Evolutionary conservation across 2,888 invertebrate species (phyloP).

Genomic region (Endotricha flammealis): DNA sequence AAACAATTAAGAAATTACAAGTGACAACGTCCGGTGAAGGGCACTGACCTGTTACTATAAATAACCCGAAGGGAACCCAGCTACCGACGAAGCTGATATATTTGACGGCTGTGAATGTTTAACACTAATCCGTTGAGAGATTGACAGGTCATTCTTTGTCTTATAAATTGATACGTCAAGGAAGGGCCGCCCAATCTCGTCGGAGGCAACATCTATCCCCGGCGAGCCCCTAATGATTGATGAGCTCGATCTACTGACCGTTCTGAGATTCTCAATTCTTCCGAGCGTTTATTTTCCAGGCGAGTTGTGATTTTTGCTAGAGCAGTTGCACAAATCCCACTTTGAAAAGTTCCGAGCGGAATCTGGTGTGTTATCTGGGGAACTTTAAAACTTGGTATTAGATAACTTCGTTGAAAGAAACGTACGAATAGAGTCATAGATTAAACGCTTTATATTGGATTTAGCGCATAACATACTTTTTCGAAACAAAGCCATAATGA

Average conservation of each 20-base stretch:
- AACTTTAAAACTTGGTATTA: not conserved
- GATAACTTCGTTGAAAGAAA: conserved; percentile 1
- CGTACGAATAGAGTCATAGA: not conserved
- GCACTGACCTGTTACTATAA: not conserved
- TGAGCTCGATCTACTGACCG: conserved; percentile 49
- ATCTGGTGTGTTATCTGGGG: conserved; percentile 1
- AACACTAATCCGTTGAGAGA: conserved; percentile 47
- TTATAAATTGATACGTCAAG: conserved; percentile 74
- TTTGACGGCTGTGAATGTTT: conserved; percentile 26
- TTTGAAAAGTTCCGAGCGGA: conserved; percentile 3
- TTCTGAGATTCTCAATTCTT: conserved; percentile 25
- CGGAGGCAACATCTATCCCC: conserved; percentile 51
- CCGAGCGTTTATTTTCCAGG: conserved; percentile 27
- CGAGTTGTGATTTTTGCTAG: conserved; percentile 23
- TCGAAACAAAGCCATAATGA: not conserved
- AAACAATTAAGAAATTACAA: too few relatives aligned
- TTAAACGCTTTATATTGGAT: not conserved
- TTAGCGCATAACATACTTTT: too few relatives aligned
- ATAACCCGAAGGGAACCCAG: not conserved
- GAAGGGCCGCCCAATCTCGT: conserved; percentile 54
- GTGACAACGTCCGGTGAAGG: too few relatives aligned
- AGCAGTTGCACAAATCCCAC: conserved; percentile 7
- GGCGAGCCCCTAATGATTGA: conserved; percentile 57
- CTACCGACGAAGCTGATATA: not conserved
- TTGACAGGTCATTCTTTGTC: conserved; percentile 66